phyloP scores from a whole-genome alignment of 2,113 vertebrate genomes.

The Pantherophis guttatus region DNA sequence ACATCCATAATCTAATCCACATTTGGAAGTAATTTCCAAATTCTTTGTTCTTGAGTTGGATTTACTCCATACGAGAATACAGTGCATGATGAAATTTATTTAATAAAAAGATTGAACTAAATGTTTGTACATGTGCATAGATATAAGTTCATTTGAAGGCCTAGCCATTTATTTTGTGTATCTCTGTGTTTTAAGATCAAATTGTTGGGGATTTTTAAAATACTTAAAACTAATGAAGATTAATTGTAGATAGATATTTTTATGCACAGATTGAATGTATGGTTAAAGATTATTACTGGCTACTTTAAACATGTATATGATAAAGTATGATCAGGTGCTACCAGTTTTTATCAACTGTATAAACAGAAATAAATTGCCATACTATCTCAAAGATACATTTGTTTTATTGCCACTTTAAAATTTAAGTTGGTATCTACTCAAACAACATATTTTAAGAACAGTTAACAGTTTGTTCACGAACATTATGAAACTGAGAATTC shows the following conservation, averaged over 20 bases:
- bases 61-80: not conserved
- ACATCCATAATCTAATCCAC: not conserved
- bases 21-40: not conserved
- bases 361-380: not conserved
- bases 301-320: not conserved
- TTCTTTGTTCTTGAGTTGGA: not conserved
- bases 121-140: not conserved
- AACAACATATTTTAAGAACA: not conserved
- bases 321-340: not conserved
- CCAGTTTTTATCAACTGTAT: not conserved
- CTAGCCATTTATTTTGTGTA: not conserved
- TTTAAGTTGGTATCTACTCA: not conserved
- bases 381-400: not conserved
- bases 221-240: not conserved
- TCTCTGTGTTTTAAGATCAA: not conserved
- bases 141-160: not conserved
- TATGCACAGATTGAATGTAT: not conserved
- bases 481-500: not conserved
- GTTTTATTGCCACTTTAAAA: not conserved
- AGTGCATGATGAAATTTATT: not conserved
- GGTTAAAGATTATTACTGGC: no score
- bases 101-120: not conserved
- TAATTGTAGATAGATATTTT: not conserved
- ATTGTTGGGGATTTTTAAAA: not conserved
- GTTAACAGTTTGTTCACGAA: not conserved